Conservation (phyloP, 2,888 invertebrate species). For the Phengaris alcon region DNA sequence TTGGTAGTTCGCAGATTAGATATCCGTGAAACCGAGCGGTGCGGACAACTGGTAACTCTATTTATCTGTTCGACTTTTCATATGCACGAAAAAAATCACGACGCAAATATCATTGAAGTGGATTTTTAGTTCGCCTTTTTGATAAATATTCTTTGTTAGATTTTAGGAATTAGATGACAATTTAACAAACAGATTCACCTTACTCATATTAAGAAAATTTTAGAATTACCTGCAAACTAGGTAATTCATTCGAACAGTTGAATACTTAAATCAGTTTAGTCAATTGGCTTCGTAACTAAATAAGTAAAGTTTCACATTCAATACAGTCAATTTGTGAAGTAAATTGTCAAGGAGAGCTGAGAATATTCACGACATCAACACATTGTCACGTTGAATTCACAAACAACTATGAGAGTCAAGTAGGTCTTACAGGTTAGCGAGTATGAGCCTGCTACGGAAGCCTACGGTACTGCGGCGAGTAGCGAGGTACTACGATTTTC, state of each 20-base stretch:
- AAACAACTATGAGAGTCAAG: neutral
- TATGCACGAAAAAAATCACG: neutral
- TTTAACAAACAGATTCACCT: no score
- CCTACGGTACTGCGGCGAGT: neutral
- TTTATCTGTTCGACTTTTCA: conserved; percentile 7
- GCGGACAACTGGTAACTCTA: conserved; percentile 14
- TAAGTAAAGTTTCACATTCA: no score
- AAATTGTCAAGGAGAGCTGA: no score
- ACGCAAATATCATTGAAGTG: neutral
- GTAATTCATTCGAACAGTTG: no score
- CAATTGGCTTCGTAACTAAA: no score
- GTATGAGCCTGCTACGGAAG: neutral
- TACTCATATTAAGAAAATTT: no score
- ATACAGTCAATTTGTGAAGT: no score
- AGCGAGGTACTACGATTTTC: neutral
- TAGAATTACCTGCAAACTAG: no score
- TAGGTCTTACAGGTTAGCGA: neutral
- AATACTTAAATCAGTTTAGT: no score
- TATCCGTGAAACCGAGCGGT: neutral
- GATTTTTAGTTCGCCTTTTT: neutral
- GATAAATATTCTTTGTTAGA: no score
- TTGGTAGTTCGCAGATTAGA: neutral
- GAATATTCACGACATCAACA: neutral
- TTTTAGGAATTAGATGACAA: no score
- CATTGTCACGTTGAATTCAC: neutral